Base-by-base conservation (phyloP, 2,113 vertebrate genomes). In the Pholis gunnellus region DNA sequence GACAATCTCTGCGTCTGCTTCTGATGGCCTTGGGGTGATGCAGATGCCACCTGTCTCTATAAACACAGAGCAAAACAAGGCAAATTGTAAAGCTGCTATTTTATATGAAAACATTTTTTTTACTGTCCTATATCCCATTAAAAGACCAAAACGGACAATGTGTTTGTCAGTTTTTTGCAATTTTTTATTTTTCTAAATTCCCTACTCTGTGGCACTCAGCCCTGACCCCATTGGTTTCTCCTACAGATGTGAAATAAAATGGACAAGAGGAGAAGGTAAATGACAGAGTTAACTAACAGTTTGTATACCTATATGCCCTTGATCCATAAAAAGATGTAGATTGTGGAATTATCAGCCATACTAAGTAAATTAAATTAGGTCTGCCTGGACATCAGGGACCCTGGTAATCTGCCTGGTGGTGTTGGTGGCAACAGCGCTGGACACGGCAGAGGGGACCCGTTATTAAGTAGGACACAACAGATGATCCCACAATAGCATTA, bases 31-130 rank as follows among this genome's bases (percentile, higher is more conserved):
- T 31, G 95, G 95, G 72, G 93, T 93, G 72, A 96, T 96, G 89
- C 95, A 96, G 89, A 96, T 95, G 63, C 96, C 96, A 79, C 96
- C 96, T 25, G 95, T 96, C 94, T 97, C 96, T 96, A 88, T 29
- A 73, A 81, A 66, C 52, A 88, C 54, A 93, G 7, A 68, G 40
- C 48, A 85, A 44, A 78, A 79, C 44, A 81, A 72, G 5, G 29
- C 64, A 36, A 44, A 68, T 68, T 46, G 40, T 67, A 46, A 64
- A 44, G 4, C 4, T 56, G n/a, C 2, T 27, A 2, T 9, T 25
- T 25, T 20, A 8, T 34, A 5, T 13, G 14, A 14, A 4, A 42
- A 42, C 3, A n/a, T n/a, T n/a, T n/a, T 42, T 9, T 17, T 40
- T 18, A 10, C 13, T 66, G 27, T 46, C 13, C 63, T 18, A 38